Conservation (phyloP, 2,113 vertebrate genomes). For the Oceanodroma tethys region DNA sequence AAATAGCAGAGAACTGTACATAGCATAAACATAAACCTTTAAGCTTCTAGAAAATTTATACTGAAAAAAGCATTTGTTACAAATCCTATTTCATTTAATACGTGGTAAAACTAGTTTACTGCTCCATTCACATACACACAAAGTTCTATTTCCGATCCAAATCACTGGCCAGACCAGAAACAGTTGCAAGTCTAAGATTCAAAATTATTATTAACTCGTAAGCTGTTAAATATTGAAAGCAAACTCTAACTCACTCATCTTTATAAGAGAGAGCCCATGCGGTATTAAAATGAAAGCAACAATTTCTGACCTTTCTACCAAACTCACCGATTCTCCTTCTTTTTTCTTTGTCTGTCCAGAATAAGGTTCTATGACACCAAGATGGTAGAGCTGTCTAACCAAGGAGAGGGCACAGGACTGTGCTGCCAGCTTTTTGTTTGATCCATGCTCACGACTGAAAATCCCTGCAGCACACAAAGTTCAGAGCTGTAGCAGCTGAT, state of each 20-base stretch:
- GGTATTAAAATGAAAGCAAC: background rate
- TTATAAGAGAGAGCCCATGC: background rate
- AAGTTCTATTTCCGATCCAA: background rate
- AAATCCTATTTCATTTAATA: background rate
- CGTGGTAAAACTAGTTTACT: background rate
- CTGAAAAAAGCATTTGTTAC: background rate
- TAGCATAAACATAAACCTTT: background rate
- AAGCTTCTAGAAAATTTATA: background rate
- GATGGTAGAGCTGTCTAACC: constrained; percentile 93
- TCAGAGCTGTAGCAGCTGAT: background rate
- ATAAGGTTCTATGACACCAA: constrained; percentile 88
- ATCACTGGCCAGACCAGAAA: background rate
- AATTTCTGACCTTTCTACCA: background rate
- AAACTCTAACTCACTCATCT: background rate
- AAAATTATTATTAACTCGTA: background rate
- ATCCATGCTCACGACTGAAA: constrained; percentile 90
- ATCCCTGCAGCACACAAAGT: constrained; percentile 78
- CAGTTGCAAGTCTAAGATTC: background rate
- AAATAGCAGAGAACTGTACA: rapidly evolving
- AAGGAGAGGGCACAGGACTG: constrained; percentile 94
- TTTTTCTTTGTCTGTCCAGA: constrained; percentile 93
- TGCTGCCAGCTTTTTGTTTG: constrained; percentile 96
- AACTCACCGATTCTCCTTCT: constrained; percentile 87
- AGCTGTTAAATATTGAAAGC: background rate
- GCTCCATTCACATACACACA: background rate